These are phyloP conservation scores for Frankliniella intonsa DNA, from an alignment of 2,888 invertebrate genomes.

Conservation along the genomic window DNA sequence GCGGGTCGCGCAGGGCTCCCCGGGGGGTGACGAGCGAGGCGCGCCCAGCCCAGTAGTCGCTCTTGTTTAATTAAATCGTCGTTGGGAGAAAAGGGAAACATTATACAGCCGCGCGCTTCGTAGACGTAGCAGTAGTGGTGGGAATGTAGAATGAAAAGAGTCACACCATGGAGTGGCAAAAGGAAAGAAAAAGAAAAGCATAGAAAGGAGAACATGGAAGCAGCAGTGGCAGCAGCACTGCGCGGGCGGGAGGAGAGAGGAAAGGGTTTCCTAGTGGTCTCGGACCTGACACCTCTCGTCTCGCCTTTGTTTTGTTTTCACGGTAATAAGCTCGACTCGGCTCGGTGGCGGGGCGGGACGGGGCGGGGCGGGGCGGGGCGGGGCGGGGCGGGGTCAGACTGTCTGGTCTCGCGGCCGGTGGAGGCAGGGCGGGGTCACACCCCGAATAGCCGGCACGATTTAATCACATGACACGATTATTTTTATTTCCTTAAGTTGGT, in stretches of 20 bases:
- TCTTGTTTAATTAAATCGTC: not conserved
- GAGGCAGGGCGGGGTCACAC: too few relatives aligned
- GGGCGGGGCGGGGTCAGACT: too few relatives aligned
- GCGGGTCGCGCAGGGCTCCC: not conserved
- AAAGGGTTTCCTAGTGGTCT: not conserved
- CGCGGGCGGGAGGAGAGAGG: not conserved
- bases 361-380: too few relatives aligned
- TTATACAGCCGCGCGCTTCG: too few relatives aligned
- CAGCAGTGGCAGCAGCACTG: not conserved
- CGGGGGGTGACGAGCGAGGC: not conserved
- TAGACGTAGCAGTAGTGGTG: too few relatives aligned
- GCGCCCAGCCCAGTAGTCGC: not conserved
- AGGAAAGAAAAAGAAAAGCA: not conserved
- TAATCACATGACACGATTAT: too few relatives aligned
- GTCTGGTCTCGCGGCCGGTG: too few relatives aligned
- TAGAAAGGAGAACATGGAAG: not conserved
- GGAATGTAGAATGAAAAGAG: too few relatives aligned
- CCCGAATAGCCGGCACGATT: too few relatives aligned
- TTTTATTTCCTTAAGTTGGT: too few relatives aligned
- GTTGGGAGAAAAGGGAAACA: not conserved
- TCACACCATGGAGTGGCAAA: not conserved
- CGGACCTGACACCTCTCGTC: not conserved
- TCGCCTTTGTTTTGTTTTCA: not conserved
- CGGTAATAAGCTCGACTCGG: not conserved
- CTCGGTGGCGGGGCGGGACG: not conserved